Evolutionary conservation across 2,888 invertebrate species (phyloP), one percentile per base, ranked within the genome.

Genomic region (Neelides folsomi): DNA sequence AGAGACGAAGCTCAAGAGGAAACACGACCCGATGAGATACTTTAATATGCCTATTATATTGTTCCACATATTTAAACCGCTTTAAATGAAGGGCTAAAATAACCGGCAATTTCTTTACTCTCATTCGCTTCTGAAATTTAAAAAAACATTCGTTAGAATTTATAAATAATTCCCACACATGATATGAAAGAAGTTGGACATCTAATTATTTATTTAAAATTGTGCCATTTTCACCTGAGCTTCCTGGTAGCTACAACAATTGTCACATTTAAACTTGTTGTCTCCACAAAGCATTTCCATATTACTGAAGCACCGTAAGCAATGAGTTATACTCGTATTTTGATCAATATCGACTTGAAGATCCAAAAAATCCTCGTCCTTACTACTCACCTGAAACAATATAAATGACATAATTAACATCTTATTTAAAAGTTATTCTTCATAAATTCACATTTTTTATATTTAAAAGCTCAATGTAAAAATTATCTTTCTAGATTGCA

Each of bases 241-340:
- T 74, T 98, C 97, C 73, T 98, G 97, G 73, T 97, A 97, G 74
- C 93, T 94, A 75, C 92, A 92, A 71, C 98, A 98, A 68, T 93
- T 88, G 76, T 98, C 97, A 73, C 98, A 98, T 74, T 97, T 95
- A 71, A 98, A 98, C 74, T 98, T 98, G 77, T 98, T 97, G 73
- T 99, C 98, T 67, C 87, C 90, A 75, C 95, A 94, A 42, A 99
- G 77, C 1, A 97, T 98, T 72, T 99, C 98, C 54, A 94, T 97
- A 73, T 93, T 94, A 69, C 94, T 94, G 73, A 95, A 97, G 73
- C 94, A 95, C 66, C 89, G 80, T 63, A 98, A 77, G 73, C 97
- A 98, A 73, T 97, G 94, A 1, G 95, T 97, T 65, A 98, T 97
- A 66, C 95, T 95, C 10, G 97, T 97, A 72, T 98, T 98, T 72